Evolutionary conservation across 2,113 vertebrate species (phyloP).

Genomic region (Perca fluviatilis): DNA sequence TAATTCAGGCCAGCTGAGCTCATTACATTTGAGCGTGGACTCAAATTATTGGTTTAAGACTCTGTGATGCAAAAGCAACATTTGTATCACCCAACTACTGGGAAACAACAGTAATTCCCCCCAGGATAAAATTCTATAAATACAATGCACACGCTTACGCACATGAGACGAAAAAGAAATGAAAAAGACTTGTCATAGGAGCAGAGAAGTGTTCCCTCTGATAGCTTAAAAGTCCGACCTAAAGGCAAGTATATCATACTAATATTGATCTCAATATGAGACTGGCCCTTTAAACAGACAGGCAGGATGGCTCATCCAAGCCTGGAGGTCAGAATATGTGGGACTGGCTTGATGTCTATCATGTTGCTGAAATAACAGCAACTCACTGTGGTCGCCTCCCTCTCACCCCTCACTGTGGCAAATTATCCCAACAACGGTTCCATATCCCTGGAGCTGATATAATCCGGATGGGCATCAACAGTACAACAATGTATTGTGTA

Average conservation of each 20-base stretch:
- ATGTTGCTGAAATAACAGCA: constrained; percentile 21
- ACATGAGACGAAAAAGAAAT: neutral
- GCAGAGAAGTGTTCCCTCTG: neutral
- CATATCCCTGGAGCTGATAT: neutral
- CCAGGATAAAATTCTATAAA: neutral
- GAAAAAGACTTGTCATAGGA: neutral
- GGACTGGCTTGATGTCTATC: neutral
- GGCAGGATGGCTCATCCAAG: neutral
- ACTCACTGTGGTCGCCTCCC: neutral
- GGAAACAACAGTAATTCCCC: neutral
- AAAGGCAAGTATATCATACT: neutral
- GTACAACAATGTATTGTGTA: neutral
- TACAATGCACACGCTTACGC: neutral
- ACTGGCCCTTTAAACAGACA: constrained; percentile 1
- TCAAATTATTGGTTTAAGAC: neutral
- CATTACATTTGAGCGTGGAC: neutral
- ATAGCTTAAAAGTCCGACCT: neutral
- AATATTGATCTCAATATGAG: neutral
- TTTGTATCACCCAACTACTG: neutral
- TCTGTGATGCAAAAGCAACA: neutral
- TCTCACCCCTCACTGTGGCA: neutral
- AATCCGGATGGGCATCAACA: constrained; percentile 22
- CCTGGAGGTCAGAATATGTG: constrained; percentile 9
- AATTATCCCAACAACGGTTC: constrained; percentile 30
- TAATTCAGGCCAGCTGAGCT: neutral